Evolutionary conservation across 1,140 invertebrate species (phyloP), one percentile per base, ranked within the genome.

Genomic region (Hyles euphorbiae): DNA sequence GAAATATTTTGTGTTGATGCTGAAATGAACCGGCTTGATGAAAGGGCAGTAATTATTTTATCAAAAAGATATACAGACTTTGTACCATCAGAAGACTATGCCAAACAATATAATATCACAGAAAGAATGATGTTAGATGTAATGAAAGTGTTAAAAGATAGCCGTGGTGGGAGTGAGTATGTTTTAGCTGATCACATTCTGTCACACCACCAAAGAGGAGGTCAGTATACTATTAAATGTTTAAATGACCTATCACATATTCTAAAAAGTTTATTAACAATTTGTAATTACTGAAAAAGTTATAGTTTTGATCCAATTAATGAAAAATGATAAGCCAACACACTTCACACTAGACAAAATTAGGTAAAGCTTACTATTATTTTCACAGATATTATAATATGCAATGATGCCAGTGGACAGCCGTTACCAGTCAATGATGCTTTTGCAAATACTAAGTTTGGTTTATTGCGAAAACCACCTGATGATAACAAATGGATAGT

Each of bases 1-100:
- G 85, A 90, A 68, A 83, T 93, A 72, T 92, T 93, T 70, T 81
- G 88, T 61, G 88, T 89, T 44, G 91, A 92, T 59, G 68, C 46
- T 22, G 44, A 77, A 51, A 91, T 91, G 11, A 90, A 89, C 56
- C 68, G 84, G 34, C 74, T 94, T n/a, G 60, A 61, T 48, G 65
- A 82, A 8, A 82, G 80, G 61, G 22, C 79, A 63, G 65, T 76
- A 50, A 63, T 64, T 40, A 83, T 80, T 50, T 58, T 91, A 36
- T 70, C 81, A 11, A 91, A 92, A 74, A 90, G 88, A 76, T 74
- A 79, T 55, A 88, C 85, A 52, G 88, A 90, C 64, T 91, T 76
- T 75, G 65, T 88, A 11, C 91, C 91, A 34, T 58, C 63, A 71
- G 69, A 80, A 63, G 72, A 91, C 79, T 90, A 84, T 68, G 53